Conservation (phyloP, 2,888 invertebrate species). For the Brenthis ino region DNA sequence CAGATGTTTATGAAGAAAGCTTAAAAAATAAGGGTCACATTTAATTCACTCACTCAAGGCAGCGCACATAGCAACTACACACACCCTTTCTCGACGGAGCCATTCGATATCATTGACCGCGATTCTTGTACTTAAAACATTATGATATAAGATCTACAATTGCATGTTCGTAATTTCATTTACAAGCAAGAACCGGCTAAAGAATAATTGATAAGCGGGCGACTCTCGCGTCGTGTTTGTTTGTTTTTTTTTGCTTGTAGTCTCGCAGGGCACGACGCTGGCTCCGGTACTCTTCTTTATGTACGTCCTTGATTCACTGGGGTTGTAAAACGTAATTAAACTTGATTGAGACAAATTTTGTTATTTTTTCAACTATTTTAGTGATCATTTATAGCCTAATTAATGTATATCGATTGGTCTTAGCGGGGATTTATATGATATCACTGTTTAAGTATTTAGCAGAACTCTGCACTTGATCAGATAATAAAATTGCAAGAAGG, state of each 20-base stretch:
- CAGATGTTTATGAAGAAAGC: slow-evolving; percentile 26
- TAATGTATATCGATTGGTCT: background rate
- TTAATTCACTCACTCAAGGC: slow-evolving; percentile 22
- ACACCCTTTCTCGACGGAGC: slow-evolving; percentile 57
- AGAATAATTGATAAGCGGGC: slow-evolving; percentile 53
- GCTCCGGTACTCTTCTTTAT: slow-evolving; percentile 40
- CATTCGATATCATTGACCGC: slow-evolving; percentile 46
- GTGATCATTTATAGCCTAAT: background rate
- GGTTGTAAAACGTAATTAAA: slow-evolving; percentile 32
- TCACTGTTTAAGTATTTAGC: no score
- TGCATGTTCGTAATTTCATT: slow-evolving; percentile 41
- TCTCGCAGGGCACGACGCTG: slow-evolving; percentile 43
- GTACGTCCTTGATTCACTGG: slow-evolving; percentile 42
- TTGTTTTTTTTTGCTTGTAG: slow-evolving; percentile 45
- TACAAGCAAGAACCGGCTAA: slow-evolving; percentile 49
- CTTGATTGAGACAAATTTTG: slow-evolving; percentile 16
- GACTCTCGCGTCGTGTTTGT: slow-evolving; percentile 48
- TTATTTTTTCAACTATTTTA: slow-evolving; percentile 3
- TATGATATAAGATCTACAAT: slow-evolving; percentile 29
- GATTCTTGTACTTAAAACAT: slow-evolving; percentile 35
- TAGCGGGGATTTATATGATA: background rate
- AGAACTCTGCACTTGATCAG: no score
- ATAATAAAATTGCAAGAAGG: no score
- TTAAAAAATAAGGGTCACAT: slow-evolving; percentile 24
- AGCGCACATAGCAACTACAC: slow-evolving; percentile 59